Base-by-base conservation (phyloP, 2,888 invertebrate species). In the Lasioglossum zephyrum region DNA sequence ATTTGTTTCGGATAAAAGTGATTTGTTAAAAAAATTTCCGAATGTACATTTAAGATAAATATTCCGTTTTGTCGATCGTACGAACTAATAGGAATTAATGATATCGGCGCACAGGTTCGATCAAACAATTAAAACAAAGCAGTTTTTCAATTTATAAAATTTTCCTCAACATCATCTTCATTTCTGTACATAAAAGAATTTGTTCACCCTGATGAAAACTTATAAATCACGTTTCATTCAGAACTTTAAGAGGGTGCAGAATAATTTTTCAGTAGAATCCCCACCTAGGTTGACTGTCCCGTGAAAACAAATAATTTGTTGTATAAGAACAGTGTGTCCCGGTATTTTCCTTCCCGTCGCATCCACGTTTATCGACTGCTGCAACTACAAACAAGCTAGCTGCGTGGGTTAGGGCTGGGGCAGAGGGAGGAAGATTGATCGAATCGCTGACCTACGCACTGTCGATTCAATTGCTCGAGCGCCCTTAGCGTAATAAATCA, bases 371-470 rank as follows among this genome's bases (percentile, higher is more conserved):
- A 84, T 84, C 84, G 84, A 84, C 83, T 73, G 57, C 11, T 11
- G 39, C 53, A 73, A 76, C 72, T 73, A 75, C 57, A 53, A 76
- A 85, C 74, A 53, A 57, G 57, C 60, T 41, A 69, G 60, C 47
- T 36, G n/a, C 44, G 69, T 31, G 60, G 53, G 22, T 49, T 22
- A 44, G 9, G 69, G 13, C 53, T 4, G 18, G 36, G 36, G 18
- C 5, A 8, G 2, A 18, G 2, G 31, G 66, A 60, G 60, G 80
- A 85, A 85, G 85, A 85, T 85, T 85, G 85, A 85, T 85, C 80
- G 85, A 70, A 49, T 53, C 53, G 31, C 70, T 72, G 85, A 85
- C 80, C 80, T 85, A 85, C 85, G 85, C 85, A 85, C 80, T 80
- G 74, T 85, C 85, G 73, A 85, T 77, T 74, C 85, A 77, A 85